phyloP scores from a whole-genome alignment of 2,113 vertebrate species.

The Halcyon senegalensis region DNA sequence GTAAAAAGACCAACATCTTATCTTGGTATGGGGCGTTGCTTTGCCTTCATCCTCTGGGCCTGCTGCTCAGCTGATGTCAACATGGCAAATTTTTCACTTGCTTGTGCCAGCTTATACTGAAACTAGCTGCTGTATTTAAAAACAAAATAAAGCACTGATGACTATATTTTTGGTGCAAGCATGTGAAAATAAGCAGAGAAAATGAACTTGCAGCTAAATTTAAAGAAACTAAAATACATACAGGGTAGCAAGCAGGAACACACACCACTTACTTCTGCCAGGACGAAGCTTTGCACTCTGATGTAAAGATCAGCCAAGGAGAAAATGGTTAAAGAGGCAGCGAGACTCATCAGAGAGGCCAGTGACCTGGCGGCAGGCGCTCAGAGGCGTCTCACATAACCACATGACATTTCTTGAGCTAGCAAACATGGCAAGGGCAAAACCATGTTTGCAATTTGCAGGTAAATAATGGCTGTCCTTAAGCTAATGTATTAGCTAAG shows the following conservation, averaged over 20 bases:
- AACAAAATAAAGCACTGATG: slow-evolving; percentile 25
- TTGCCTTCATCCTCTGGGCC: neutral
- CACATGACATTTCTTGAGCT: neutral
- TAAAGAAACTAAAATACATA: neutral
- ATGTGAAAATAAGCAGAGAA: slow-evolving; percentile 14
- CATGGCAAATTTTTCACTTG: neutral
- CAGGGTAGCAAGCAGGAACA: neutral
- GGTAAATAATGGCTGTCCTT: neutral
- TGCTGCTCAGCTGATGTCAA: neutral
- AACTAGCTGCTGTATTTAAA: slow-evolving; percentile 16
- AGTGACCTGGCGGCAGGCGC: neutral
- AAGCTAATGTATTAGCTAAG: neutral
- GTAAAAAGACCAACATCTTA: neutral
- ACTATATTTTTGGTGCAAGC: slow-evolving; percentile 7
- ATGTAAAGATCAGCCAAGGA: slow-evolving; percentile 27
- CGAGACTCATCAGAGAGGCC: neutral
- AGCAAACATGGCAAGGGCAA: neutral
- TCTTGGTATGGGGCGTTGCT: neutral
- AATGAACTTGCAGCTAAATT: slow-evolving; percentile 22
- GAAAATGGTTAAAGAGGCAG: slow-evolving; percentile 43
- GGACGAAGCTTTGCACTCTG: neutral
- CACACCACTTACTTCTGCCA: neutral
- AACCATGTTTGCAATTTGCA: neutral
- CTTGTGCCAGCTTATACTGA: neutral
- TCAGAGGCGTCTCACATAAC: neutral